Percentiles rank a stretch among this genome's conserved stretches.
Conservation (phyloP, 2,797 vertebrate genomes). For the Bradypodion pumilum region DNA sequence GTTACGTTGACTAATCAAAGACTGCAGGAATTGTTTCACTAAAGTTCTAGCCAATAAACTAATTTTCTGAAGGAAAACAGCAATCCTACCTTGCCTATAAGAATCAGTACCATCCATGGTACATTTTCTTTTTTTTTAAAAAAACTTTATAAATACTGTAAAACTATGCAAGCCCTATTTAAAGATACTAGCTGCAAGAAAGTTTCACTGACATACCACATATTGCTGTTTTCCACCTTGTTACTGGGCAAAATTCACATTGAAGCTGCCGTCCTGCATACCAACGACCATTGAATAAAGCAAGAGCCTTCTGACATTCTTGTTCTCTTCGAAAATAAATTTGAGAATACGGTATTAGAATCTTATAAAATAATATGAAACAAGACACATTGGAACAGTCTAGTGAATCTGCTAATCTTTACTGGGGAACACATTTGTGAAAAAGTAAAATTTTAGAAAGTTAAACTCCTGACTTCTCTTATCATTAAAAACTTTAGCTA, state of each 20-base stretch:
- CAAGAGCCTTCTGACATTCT: slow-evolving; percentile 88
- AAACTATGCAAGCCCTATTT: neutral
- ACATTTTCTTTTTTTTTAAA: neutral
- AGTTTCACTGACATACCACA: slow-evolving; percentile 83
- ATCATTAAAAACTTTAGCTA: neutral
- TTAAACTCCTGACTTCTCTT: neutral
- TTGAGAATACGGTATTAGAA: slow-evolving; percentile 34
- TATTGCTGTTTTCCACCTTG: slow-evolving; percentile 96
- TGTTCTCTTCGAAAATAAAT: slow-evolving; percentile 83
- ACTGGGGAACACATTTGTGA: neutral
- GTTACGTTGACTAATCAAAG: neutral
- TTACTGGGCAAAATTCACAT: slow-evolving; percentile 94
- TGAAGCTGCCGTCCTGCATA: slow-evolving; percentile 95
- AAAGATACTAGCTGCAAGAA: neutral
- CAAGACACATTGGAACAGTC: neutral
- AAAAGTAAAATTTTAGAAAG: neutral
- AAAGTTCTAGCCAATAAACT: neutral
- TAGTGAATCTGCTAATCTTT: neutral
- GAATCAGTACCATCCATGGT: neutral
- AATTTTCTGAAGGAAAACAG: neutral
- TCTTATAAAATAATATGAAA: neutral
- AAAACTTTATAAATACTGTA: neutral
- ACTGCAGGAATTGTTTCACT: neutral
- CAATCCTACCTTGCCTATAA: neutral
- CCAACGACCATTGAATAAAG: slow-evolving; percentile 93